Evolutionary conservation across 2,888 invertebrate genomes (phyloP).

Genomic region (Lasioglossum lativentre): DNA sequence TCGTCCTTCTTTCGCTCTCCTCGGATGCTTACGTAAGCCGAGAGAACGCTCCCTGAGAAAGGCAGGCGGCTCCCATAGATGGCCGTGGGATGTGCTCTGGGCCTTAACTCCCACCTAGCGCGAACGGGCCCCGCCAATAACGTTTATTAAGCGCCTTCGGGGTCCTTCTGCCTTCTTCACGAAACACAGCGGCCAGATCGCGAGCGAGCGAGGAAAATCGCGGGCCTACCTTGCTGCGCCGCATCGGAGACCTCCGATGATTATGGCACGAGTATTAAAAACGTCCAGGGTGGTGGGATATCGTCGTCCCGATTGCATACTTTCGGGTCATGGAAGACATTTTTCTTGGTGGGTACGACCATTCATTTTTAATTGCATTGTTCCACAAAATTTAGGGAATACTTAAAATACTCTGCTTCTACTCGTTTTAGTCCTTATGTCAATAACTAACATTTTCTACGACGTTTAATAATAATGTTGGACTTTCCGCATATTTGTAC

Average conservation of each 20-base stretch:
- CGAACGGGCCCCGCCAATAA: constrained; percentile 70
- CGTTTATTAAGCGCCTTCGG: constrained; percentile 74
- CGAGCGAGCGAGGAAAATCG: neutral
- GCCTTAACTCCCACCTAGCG: constrained; percentile 81
- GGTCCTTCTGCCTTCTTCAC: constrained; percentile 39
- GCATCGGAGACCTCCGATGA: neutral
- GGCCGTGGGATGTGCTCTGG: constrained; percentile 83
- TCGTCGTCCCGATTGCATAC: neutral
- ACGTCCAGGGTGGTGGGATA: neutral
- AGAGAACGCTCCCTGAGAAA: constrained; percentile 79
- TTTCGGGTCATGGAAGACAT: neutral
- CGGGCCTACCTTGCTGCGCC: neutral
- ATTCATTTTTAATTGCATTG: too few species aligned
- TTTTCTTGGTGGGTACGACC: neutral
- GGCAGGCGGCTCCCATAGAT: constrained; percentile 79
- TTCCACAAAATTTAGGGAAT: too few species aligned
- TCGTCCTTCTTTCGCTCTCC: constrained; percentile 29
- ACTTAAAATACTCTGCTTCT: too few species aligned
- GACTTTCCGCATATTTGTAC: neutral
- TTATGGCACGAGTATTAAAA: neutral
- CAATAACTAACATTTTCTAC: neutral
- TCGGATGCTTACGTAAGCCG: constrained; percentile 61
- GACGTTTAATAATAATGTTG: neutral
- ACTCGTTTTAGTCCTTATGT: neutral
- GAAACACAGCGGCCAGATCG: constrained; percentile 33